phyloP scores from a whole-genome alignment of 2,113 vertebrate species.

The Thamnophis sirtalis region DNA sequence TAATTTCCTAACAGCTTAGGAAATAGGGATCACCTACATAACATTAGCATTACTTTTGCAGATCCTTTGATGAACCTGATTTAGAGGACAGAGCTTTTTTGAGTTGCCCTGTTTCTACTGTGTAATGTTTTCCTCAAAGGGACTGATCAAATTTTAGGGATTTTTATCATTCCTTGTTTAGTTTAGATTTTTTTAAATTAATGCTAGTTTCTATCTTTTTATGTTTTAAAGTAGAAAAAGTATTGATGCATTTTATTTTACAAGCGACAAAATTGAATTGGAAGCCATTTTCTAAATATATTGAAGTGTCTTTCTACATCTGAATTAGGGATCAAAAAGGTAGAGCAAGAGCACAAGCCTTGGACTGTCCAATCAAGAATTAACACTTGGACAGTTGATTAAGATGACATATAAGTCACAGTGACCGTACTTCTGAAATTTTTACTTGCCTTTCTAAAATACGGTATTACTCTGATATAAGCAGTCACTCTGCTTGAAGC shows the following conservation, averaged over 20 bases:
- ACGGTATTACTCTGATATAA: background rate
- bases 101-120: background rate
- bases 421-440: background rate
- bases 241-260: background rate
- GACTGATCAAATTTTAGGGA: background rate
- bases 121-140: background rate
- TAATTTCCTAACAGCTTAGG: background rate
- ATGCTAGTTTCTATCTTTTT: background rate
- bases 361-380: background rate
- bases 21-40: background rate
- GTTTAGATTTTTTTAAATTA: background rate
- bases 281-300: background rate
- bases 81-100: background rate
- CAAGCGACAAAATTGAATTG: background rate
- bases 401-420: background rate
- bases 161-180: background rate
- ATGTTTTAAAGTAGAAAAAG: background rate
- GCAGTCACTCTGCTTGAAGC: background rate
- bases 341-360: background rate
- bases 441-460: background rate
- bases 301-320: background rate
- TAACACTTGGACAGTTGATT: background rate
- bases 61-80: background rate
- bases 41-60: background rate
- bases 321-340: background rate